Evolutionary conservation across 2,113 vertebrate species (phyloP).

Genomic region (Tauraco erythrolophus): DNA sequence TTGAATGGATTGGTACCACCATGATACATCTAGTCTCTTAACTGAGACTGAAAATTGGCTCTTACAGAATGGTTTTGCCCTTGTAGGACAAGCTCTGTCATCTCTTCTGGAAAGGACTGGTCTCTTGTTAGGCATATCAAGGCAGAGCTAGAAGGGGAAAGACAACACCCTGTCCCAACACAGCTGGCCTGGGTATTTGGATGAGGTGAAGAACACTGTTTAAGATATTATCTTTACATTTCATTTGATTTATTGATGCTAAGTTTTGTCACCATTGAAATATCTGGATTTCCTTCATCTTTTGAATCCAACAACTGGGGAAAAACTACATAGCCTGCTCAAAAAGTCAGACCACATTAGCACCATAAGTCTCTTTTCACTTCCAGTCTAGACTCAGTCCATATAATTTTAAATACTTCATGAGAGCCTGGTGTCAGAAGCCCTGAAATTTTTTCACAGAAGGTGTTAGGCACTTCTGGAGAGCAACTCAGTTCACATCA

Average conservation of each 20-base stretch:
- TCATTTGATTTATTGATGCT: neutral
- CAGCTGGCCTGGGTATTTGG: neutral
- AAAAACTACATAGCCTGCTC: neutral
- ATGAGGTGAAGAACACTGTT: neutral
- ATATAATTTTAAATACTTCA: neutral
- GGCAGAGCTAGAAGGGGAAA: neutral
- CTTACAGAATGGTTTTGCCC: neutral
- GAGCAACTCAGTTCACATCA: neutral
- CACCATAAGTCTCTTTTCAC: neutral
- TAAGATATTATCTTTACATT: neutral
- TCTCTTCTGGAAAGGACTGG: neutral
- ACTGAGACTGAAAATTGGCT: neutral
- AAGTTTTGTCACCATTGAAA: neutral
- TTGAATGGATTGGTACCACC: neutral
- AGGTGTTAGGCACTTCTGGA: neutral
- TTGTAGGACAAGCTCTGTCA: neutral
- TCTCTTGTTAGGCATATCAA: neutral
- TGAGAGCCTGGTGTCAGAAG: accelerated
- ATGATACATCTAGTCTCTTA: neutral
- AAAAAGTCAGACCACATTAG: accelerated
- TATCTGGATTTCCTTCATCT: neutral
- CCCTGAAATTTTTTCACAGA: neutral
- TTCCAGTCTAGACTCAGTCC: neutral
- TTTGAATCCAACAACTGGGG: neutral
- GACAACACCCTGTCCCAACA: neutral